phyloP scores from a whole-genome alignment of 2,113 vertebrate species.

The Natator depressus region DNA sequence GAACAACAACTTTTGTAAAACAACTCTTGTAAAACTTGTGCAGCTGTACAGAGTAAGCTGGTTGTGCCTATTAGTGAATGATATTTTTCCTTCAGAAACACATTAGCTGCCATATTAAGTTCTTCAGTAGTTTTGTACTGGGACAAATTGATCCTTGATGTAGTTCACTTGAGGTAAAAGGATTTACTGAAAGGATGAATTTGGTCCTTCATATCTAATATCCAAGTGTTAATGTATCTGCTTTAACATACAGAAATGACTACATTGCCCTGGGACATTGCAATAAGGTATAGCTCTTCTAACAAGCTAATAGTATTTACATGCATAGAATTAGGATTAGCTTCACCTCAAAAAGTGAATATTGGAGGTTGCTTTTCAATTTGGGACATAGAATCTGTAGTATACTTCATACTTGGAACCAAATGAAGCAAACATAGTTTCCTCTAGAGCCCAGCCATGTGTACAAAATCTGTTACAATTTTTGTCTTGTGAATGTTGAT shows the following conservation, averaged over 20 bases:
- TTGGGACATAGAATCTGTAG: background rate
- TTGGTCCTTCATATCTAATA: background rate
- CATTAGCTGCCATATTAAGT: too few relatives aligned
- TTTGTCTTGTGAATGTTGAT: background rate
- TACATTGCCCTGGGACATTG: background rate
- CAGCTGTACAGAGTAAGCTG: too few relatives aligned
- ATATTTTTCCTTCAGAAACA: too few relatives aligned
- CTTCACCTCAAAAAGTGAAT: background rate
- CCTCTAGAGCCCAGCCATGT: background rate
- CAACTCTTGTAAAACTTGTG: too few relatives aligned
- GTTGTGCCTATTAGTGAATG: too few relatives aligned
- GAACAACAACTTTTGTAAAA: too few relatives aligned
- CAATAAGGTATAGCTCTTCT: background rate
- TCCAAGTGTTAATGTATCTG: rapidly evolving
- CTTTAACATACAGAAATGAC: background rate
- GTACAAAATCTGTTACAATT: background rate
- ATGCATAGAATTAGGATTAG: background rate
- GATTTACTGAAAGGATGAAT: background rate
- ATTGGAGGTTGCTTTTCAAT: rapidly evolving
- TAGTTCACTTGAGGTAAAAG: too few relatives aligned
- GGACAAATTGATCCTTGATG: too few relatives aligned
- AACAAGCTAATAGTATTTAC: background rate
- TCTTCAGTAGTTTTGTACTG: too few relatives aligned
- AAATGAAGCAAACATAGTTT: background rate
- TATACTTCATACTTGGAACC: background rate